phyloP scores from a whole-genome alignment of 2,113 vertebrate species.

The Echinops telfairi region DNA sequence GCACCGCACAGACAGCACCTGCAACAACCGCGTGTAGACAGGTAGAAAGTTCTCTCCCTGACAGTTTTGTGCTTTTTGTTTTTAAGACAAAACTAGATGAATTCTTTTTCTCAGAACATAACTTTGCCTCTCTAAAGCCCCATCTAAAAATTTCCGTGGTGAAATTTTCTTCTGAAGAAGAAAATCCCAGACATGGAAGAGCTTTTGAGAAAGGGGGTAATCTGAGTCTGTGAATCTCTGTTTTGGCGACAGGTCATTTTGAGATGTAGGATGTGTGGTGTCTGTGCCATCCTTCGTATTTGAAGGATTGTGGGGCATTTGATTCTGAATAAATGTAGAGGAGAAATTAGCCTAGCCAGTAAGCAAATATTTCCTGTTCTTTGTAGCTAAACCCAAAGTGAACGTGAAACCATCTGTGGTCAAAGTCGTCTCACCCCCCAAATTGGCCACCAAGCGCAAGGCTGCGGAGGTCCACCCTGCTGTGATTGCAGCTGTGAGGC shows the following conservation, averaged over 20 bases:
- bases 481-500: conserved; percentile 94
- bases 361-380: conserved; percentile 5
- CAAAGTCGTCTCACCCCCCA: conserved; percentile 87
- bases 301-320: conserved; percentile 19
- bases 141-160: neutral
- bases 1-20: neutral
- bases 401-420: conserved; percentile 92
- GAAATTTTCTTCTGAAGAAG: conserved; percentile 5
- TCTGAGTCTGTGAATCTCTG: neutral
- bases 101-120: conserved; percentile 30
- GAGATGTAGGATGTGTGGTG: neutral
- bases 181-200: neutral
- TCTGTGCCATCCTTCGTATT: neutral
- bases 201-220: neutral
- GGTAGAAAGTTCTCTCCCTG: neutral
- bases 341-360: conserved; percentile 25
- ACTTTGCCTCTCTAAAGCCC: conserved; percentile 9
- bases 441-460: conserved; percentile 89
- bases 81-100: conserved; percentile 1
- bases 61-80: neutral
- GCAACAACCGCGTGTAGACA: neutral
- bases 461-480: conserved; percentile 83
- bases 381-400: conserved; percentile 91
- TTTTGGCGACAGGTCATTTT: neutral
- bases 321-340: conserved; percentile 23